These are phyloP conservation scores for Pantala flavescens DNA, from an alignment of 1,140 invertebrate species.

Conservation along the genomic window DNA sequence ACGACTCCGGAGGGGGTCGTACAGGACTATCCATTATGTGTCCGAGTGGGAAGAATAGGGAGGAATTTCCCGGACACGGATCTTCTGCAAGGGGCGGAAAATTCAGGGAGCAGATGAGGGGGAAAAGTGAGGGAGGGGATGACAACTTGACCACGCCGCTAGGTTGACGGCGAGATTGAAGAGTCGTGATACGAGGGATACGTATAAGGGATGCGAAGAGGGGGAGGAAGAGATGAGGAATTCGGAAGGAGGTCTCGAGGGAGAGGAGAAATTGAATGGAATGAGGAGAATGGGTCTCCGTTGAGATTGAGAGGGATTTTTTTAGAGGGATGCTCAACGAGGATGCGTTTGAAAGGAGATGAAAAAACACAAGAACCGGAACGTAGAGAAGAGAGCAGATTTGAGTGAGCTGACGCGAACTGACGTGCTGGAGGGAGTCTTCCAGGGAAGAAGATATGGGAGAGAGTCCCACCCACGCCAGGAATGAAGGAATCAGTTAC, in stretches of 20 bases:
- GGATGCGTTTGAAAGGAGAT: not conserved
- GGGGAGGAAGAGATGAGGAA: not conserved
- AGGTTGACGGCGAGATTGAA: not conserved
- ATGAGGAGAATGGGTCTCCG: not conserved
- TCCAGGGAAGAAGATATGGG: not conserved
- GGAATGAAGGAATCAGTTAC: not conserved
- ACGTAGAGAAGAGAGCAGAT: not conserved
- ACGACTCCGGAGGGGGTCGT: not conserved
- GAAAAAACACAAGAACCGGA: not conserved
- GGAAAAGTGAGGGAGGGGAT: not conserved
- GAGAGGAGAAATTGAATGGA: not conserved
- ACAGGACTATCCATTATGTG: slow-evolving; percentile 1
- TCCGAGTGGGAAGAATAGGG: not conserved
- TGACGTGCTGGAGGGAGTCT: not conserved
- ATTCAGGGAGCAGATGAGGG: not conserved
- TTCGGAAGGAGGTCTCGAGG: not conserved
- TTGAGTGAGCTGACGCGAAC: not conserved
- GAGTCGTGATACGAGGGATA: not conserved
- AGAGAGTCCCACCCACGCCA: not conserved
- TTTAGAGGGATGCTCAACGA: not conserved
- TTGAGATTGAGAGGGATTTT: not conserved
- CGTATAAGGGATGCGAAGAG: not conserved
- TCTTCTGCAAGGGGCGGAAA: not conserved
- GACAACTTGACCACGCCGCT: not conserved
- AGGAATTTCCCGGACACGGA: not conserved